Evolutionary conservation across 2,797 vertebrate species (phyloP).

Genomic region (Tragelaphus eurycerus): DNA sequence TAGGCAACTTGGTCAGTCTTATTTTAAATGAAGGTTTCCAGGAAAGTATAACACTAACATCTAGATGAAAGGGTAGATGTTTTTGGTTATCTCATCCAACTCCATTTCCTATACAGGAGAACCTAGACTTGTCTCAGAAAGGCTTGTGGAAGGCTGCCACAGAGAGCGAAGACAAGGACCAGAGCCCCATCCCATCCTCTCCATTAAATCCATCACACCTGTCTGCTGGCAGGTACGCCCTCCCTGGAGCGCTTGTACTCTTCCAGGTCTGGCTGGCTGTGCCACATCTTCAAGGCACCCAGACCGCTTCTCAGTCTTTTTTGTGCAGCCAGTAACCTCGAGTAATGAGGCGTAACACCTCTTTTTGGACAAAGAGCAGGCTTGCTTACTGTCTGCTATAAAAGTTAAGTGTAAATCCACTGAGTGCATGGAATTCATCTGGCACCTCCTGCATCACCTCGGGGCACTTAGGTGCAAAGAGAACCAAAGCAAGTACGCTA

Average conservation of each 20-base stretch:
- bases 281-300: neutral
- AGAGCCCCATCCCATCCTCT: neutral
- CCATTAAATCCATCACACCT: rapidly evolving
- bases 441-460: neutral
- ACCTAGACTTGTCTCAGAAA: neutral
- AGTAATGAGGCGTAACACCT: neutral
- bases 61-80: neutral
- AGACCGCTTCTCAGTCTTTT: neutral
- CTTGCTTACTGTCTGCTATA: neutral
- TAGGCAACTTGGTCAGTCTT: neutral
- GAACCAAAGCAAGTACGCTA: neutral
- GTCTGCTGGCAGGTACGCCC: neutral
- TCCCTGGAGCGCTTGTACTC: neutral
- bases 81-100: neutral
- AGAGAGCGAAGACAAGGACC: neutral
- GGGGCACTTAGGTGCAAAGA: neutral
- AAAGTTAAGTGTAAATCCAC: neutral
- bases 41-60: neutral
- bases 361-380: neutral
- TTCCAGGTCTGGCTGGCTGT: neutral
- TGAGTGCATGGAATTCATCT: too few species aligned
- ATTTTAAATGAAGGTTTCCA: slow-evolving; percentile 27
- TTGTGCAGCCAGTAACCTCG: neutral
- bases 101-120: neutral
- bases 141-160: neutral